phyloP scores from a whole-genome alignment of 53 echinoderm and acorn worm genomes.

The Echinarachnius parma region DNA sequence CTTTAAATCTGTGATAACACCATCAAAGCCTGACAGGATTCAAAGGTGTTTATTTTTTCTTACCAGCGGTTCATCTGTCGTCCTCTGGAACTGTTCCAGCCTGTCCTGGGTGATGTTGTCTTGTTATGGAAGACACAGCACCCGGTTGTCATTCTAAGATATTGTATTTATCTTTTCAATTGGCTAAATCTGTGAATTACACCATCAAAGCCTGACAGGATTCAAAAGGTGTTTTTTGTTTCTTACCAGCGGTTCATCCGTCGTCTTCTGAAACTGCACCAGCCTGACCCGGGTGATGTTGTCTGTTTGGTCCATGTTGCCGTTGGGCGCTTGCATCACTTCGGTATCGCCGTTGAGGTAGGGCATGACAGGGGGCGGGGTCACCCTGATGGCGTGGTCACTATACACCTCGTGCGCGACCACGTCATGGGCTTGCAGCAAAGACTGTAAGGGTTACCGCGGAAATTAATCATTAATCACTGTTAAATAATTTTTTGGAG shows the following conservation, averaged over 20 bases:
- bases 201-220: too few species aligned
- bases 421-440: constrained; percentile 97
- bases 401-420: constrained; percentile 99
- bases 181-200: too few species aligned
- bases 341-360: constrained; percentile 92
- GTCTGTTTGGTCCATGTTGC: constrained; percentile 93
- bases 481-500: too few species aligned
- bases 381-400: constrained; percentile 94
- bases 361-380: constrained; percentile 91
- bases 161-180: too few species aligned
- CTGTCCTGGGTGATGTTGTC: constrained; percentile 92
- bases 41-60: too few species aligned
- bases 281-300: constrained; percentile 86
- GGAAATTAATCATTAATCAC: too few species aligned
- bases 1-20: too few species aligned
- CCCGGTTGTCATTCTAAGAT: too few species aligned
- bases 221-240: too few species aligned
- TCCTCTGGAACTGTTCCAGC: constrained; percentile 98
- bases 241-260: constrained; percentile 96
- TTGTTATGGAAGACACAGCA: too few species aligned
- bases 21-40: too few species aligned
- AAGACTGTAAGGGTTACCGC: constrained; percentile 69
- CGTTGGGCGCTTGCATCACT: constrained; percentile 83
- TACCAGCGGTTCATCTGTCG: constrained; percentile 96
- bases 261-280: constrained; percentile 98